Base-by-base conservation (phyloP, 2,797 vertebrate genomes). In the Pampus argenteus region DNA sequence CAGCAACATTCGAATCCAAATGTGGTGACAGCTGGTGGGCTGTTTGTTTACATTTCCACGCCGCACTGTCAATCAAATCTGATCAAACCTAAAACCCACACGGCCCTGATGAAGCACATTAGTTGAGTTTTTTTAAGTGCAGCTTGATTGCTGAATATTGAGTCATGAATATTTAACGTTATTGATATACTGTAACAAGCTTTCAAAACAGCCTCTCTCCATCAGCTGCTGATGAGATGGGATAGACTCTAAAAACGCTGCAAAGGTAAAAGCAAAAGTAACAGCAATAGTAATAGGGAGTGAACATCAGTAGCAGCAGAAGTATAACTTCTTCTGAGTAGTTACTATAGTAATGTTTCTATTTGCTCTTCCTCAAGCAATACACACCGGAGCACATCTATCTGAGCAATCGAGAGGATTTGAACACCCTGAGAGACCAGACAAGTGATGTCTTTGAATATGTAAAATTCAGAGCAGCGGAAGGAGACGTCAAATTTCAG, bases 401-500 rank as follows among this genome's bases (percentile, higher is more conserved):
- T n/a, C 80, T 99, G 11, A 94, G 83, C 86, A 95, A 95, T 66
- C 83, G 91, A 15, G 92, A 95, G 50, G 89, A 94, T 48, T 81
- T 98, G 29, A 91, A 94, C 51, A 86, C 89, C 23, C 91, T 97
- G 88, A 94, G 84, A 2, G 91, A 95, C 25, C 93, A 96, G 77
- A 89, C 89, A 0, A 94, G 92, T 0, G 96, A 98, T 20, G 31
- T 94, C 50, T 94, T 97, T 61, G 94, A 96, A 81, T 99, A 92
- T 91, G 71, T 98, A 62, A 96, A 95, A 76, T 92, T 94, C 14
- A 93, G 96, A 88, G 97, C 97, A n/a, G 91, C 93, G 60, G 91
- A 94, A 50, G 97, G 97, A 86, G 95, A 98, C 13, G 55, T 90
- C 0, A 91, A 94, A 1, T 93, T 96, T 59, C 98, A 99, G 96